Base-by-base conservation (phyloP, 2,888 invertebrate species). In the Synergus laeviventris region DNA sequence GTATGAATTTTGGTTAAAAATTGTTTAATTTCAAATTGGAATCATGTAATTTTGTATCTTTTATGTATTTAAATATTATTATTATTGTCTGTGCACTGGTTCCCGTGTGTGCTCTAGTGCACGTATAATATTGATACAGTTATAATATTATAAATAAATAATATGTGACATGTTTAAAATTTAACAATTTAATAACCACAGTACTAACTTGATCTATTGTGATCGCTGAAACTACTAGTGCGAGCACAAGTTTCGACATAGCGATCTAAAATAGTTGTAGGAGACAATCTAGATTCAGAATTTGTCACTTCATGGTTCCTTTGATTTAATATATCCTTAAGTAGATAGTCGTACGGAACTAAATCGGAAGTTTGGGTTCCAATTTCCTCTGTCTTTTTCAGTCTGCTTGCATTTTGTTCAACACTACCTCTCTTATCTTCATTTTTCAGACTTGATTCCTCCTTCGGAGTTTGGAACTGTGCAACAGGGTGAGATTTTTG, bases 321-420 rank as follows among this genome's bases (percentile, higher is more conserved):
- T 61, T 86, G 83, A 74, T 86, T 85, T 24, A 85, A 74, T 83
- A 95, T 93, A 81, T 94, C 95, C n/a, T 95, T 92, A 81, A 97
- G 93, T 74, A 96, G 91, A 88, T 95, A 94, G 88, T 96, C 96
- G 89, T 96, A 96, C 73, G 95, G 94, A 93, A 94, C 94, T 82
- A 93, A 91, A 87, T 95, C 94, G 74, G 94, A 93, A 14, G 96
- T 96, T 91, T 96, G 96, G 0, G 94, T 94, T 42, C 91, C 90
- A 11, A 85, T 84, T 31, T 89, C 88, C 74, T 88, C 86, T 36
- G 83, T 84, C 8, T 70, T 49, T 49, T 36, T 70, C 31, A 36
- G n/a, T 7, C 31, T 70, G 45, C 70, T 70, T n/a, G 4, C 14
- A 18, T 74, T 76, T 78, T 56, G 59, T 64, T 66, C 49, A 70